phyloP scores from a whole-genome alignment of 1,140 invertebrate species.

The Leptoteleia sp. region DNA sequence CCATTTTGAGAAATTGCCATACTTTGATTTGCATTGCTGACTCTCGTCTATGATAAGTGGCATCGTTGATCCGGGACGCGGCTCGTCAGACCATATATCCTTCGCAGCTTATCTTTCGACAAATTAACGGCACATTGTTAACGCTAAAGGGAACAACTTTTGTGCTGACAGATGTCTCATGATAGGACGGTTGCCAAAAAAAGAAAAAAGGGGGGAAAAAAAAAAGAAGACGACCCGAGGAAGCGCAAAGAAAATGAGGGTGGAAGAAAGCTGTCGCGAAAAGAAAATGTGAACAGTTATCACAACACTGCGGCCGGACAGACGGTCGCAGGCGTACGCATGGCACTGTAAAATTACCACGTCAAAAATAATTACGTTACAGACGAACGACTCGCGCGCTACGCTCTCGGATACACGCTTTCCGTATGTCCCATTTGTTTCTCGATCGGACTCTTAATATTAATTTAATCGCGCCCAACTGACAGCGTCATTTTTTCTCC shows the following conservation, averaged over 20 bases:
- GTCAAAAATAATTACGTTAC: conserved; percentile 81
- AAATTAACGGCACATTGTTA: conserved; percentile 52
- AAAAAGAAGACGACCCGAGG: too few species aligned
- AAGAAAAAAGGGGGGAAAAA: conserved; percentile 24
- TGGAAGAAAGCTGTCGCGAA: conserved; percentile 45
- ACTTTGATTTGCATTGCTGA: not conserved
- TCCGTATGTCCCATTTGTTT: conserved; percentile 32
- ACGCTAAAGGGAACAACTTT: conserved; percentile 46
- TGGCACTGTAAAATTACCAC: conserved; percentile 82
- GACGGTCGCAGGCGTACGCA: conserved; percentile 72
- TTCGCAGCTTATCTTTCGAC: conserved; percentile 25
- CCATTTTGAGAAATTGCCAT: not conserved
- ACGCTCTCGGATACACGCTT: conserved; percentile 23
- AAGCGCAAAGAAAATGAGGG: conserved; percentile 56
- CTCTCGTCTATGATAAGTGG: not conserved
- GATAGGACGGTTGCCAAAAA: conserved; percentile 67
- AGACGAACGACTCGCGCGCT: conserved; percentile 72
- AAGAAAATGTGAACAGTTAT: conserved; percentile 75
- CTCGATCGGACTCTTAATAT: conserved; percentile 37
- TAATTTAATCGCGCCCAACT: conserved; percentile 23
- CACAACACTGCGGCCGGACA: conserved; percentile 59
- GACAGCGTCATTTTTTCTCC: not conserved
- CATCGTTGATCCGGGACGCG: not conserved
- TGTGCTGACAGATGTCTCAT: conserved; percentile 69
- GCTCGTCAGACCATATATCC: conserved; percentile 48